Base-by-base conservation (phyloP, 2,888 invertebrate genomes). In the Trisateles emortualis region DNA sequence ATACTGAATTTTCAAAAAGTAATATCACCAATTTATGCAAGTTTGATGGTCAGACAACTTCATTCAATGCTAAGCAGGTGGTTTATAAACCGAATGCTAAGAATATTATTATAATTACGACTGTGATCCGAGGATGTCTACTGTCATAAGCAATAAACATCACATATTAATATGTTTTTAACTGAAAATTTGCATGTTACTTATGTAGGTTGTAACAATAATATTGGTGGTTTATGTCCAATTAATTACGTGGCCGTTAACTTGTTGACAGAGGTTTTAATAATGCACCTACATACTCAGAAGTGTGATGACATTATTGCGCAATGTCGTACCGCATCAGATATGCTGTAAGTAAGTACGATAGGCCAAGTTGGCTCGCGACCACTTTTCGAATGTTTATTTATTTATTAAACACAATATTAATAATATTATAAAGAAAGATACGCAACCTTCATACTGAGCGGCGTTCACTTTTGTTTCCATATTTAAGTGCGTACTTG, bases 161-260 rank as follows among this genome's bases (percentile, higher is more conserved):
- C 53, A 65, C 65, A 64, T 68, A 43, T 77, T 80, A 72, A 79
- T 77, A 68, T 72, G 79, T 65, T 72, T 69, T 64, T 61, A 68
- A 64, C 48, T 26, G 64, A 52, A 74, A 71, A 83, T 84, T 83
- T 66, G 72, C 78, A 81, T 82, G 62, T 57, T 69, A 72, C 74
- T 72, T 64, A 53, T 58, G 64, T 59, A 72, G 65, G 68, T 60
- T 60, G 63, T 44, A 56, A 52, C 56, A 63, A 78, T 84, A 72
- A 81, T 51, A 48, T 66, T 39, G 16, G 13, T 49, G 39, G 51
- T 81, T 81, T 83, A 83, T 81, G 65, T 54, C 64, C 53, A 46
- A 74, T 75, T 63, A 59, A 72, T 74, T 76, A 73, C 74, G 67
- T 72, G 59, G 64, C 58, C 52, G 59, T 68, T 66, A 66, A 46